Percentiles rank a stretch among this genome's conserved stretches.
Evolutionary conservation across 2,888 invertebrate species (phyloP).

Genomic region (Pandemis heparana): DNA sequence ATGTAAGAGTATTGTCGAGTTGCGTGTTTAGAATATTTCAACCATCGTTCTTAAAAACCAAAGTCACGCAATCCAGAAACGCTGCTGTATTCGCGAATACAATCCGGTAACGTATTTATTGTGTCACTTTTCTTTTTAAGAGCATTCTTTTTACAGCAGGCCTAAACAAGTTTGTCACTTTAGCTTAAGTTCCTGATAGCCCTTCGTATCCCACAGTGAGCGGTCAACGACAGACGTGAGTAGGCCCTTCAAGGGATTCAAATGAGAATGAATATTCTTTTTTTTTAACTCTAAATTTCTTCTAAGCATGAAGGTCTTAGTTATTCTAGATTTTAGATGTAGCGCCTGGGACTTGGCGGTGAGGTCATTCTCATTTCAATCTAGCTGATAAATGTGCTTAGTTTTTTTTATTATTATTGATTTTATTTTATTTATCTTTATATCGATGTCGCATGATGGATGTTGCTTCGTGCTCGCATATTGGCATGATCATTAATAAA

Average conservation of each 20-base stretch:
- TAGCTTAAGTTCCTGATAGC: neutral
- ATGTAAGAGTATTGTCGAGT: constrained; percentile 8
- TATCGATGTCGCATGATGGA: constrained; percentile 81
- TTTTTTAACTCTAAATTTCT: constrained; percentile 39
- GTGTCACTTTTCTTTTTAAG: constrained; percentile 5
- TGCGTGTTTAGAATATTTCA: neutral
- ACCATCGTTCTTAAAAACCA: neutral
- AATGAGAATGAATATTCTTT: constrained; percentile 75
- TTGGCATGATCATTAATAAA: constrained; percentile 68
- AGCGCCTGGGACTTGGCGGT: constrained; percentile 53
- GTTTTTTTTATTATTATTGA: constrained; percentile 49
- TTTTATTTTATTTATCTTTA: constrained; percentile 56
- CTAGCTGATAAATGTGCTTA: constrained; percentile 62
- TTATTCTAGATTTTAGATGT: constrained; percentile 47
- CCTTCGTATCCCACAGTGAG: neutral
- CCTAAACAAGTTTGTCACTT: constrained; percentile 36
- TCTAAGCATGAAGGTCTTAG: constrained; percentile 54
- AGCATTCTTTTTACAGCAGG: constrained; percentile 20
- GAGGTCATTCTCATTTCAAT: constrained; percentile 83
- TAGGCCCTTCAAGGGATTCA: constrained; percentile 70
- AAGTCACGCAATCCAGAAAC: constrained; percentile 5
- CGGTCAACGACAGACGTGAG: constrained; percentile 57
- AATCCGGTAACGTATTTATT: neutral
- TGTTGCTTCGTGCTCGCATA: constrained; percentile 77
- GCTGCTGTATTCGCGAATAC: neutral